phyloP scores from a whole-genome alignment of 2,797 vertebrate genomes.

The Capromys pilorides region DNA sequence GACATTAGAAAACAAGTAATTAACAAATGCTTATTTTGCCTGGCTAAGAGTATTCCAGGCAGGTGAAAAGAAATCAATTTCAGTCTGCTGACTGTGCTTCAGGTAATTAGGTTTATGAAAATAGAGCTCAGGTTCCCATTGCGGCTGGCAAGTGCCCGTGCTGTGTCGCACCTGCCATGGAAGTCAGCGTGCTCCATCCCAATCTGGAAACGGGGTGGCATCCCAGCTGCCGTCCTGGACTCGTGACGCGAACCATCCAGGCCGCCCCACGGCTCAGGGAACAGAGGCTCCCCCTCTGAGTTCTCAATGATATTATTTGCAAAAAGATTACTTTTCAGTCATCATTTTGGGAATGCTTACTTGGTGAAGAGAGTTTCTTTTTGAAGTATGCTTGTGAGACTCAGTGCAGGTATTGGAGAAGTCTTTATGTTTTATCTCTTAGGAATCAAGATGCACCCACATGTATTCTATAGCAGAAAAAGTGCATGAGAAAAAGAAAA shows the following conservation, averaged over 20 bases:
- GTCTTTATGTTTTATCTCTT: background rate
- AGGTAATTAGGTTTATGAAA: slow-evolving; percentile 65
- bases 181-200: slow-evolving; percentile 56
- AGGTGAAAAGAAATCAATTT: slow-evolving; percentile 64
- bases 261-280: slow-evolving; percentile 37
- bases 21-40: slow-evolving; percentile 12
- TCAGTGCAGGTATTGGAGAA: slow-evolving; percentile 15
- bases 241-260: slow-evolving; percentile 49
- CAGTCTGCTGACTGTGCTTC: slow-evolving; percentile 54
- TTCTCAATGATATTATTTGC: slow-evolving; percentile 55
- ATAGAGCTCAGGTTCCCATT: slow-evolving; percentile 47
- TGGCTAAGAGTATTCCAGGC: slow-evolving; percentile 57
- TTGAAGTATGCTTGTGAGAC: slow-evolving; percentile 57
- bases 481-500: background rate
- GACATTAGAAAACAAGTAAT: slow-evolving; percentile 52
- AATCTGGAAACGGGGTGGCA: slow-evolving; percentile 64
- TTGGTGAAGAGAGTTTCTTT: slow-evolving; percentile 49
- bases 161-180: slow-evolving; percentile 78
- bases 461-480: slow-evolving; percentile 4
- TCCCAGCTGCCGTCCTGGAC: slow-evolving; percentile 66
- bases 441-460: background rate
- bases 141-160: slow-evolving; percentile 55
- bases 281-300: slow-evolving; percentile 20
- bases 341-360: slow-evolving; percentile 39
- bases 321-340: slow-evolving; percentile 17